Evolutionary conservation across 2,113 vertebrate genomes (phyloP), one percentile per base, ranked within the genome.

Genomic region (Eupsittula cactorum): DNA sequence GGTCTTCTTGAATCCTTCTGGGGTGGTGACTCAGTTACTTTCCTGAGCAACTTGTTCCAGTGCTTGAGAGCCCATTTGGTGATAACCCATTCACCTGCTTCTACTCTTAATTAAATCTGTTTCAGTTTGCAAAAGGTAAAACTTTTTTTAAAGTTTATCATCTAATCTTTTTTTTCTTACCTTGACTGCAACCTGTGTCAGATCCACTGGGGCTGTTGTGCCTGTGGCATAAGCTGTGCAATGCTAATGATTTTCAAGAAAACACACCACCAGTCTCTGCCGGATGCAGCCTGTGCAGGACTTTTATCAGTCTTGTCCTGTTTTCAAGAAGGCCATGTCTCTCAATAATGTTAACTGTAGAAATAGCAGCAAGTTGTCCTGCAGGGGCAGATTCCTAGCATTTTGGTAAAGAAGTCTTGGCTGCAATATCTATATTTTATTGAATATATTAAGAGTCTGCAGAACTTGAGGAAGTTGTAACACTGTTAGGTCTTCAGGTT

Each of bases 121-220:
- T 63, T 71, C 60, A 53, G 12, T 83, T 86, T 84, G 25, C 50
- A 80, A 52, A 83, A 46, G 57, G 68, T 82, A 41, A 78, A 91
- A 77, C 1, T 1, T 10, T 23, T 94, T 86, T 86, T 78, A 39
- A 82, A 67, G 88, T 93, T 97, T 95, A 35, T 84, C 92, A 92
- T 86, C 41, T 52, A 62, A 55, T 95, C 35, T 55, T 47, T 83
- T 92, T 49, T 52, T 84, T 74, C 82, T 92, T 96, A 21, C 91
- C 90, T 96, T 97, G 67, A 21, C 63, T 90, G 49, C 92, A 79
- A 13, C 92, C 91, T 85, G 42, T 86, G 84, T 93, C 19, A 18
- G 63, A 50, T 74, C 81, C 82, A 87, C 75, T 0, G 2, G 50
- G 83, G 79, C 42, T 53, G 62, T 67, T 70, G 82, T 65, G 90